These are phyloP conservation scores for Xylota segnis DNA, from an alignment of 2,888 invertebrate genomes.

Conservation along the genomic window DNA sequence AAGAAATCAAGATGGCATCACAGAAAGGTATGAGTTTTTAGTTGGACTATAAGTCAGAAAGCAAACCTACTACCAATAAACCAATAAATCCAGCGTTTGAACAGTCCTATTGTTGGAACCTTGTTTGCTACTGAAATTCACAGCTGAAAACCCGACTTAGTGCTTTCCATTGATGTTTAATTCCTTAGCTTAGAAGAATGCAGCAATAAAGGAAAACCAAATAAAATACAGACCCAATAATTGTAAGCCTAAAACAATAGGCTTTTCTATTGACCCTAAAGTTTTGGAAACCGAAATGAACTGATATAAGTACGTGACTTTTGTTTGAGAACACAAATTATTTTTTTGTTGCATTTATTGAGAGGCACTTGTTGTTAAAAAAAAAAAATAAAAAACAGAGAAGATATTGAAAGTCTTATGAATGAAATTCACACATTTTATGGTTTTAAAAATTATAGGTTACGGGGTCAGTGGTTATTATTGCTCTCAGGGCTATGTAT, in stretches of 20 bases:
- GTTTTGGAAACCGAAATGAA: background rate
- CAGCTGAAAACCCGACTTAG: too few relatives aligned
- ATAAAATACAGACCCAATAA: background rate
- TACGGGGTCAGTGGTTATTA: background rate
- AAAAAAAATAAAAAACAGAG: too few relatives aligned
- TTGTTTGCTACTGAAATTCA: too few relatives aligned
- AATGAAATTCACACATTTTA: slow-evolving; percentile 25
- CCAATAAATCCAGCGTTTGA: too few relatives aligned
- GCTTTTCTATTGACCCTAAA: background rate
- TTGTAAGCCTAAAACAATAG: background rate
- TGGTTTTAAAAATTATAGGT: background rate
- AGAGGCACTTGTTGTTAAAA: background rate
- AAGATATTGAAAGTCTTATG: background rate
- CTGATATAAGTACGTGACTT: slow-evolving; percentile 30
- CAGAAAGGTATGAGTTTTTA: too few relatives aligned
- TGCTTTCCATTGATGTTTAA: background rate
- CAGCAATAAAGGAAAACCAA: background rate
- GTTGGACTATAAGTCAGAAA: too few relatives aligned
- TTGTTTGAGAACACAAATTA: slow-evolving; percentile 23
- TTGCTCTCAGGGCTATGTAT: background rate
- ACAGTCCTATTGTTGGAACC: too few relatives aligned
- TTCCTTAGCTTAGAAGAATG: background rate
- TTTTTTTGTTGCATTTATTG: background rate
- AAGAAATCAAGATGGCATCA: too few relatives aligned
- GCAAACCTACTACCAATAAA: too few relatives aligned